phyloP scores from a whole-genome alignment of 2,888 invertebrate genomes.

The Polyommatus iphigenia region DNA sequence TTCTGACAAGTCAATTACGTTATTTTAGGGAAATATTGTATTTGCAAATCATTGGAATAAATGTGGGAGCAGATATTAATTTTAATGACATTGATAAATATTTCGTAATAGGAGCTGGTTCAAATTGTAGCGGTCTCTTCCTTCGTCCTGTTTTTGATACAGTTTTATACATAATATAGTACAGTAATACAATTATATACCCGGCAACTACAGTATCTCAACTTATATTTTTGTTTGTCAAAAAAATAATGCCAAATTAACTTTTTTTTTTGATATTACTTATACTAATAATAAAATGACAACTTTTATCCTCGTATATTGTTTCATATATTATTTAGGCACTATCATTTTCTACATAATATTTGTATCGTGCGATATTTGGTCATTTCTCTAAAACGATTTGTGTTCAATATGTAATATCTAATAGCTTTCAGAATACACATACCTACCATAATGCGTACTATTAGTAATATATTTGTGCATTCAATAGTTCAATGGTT shows the following conservation, averaged over 20 bases:
- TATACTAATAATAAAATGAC: no score
- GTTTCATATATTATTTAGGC: no score
- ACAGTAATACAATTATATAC: no score
- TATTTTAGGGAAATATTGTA: conserved; percentile 9
- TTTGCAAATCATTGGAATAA: not conserved
- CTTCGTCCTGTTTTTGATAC: not conserved
- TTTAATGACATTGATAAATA: not conserved
- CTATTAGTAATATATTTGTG: not conserved
- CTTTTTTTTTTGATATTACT: no score
- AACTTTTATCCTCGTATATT: no score
- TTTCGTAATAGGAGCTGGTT: not conserved
- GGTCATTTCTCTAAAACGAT: no score
- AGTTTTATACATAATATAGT: not conserved
- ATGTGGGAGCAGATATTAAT: not conserved
- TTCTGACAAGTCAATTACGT: not conserved
- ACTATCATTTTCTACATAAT: no score
- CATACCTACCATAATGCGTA: not conserved
- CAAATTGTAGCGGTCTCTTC: not conserved
- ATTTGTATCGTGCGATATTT: no score
- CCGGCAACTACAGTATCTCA: no score
- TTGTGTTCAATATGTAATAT: no score
- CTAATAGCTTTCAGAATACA: not conserved
- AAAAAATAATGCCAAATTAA: no score
- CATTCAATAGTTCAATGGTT: not conserved
- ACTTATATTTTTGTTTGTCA: no score